Evolutionary conservation across 1,140 invertebrate genomes (phyloP), one percentile per base, ranked within the genome.

Genomic region (Neuroterus valhalla): DNA sequence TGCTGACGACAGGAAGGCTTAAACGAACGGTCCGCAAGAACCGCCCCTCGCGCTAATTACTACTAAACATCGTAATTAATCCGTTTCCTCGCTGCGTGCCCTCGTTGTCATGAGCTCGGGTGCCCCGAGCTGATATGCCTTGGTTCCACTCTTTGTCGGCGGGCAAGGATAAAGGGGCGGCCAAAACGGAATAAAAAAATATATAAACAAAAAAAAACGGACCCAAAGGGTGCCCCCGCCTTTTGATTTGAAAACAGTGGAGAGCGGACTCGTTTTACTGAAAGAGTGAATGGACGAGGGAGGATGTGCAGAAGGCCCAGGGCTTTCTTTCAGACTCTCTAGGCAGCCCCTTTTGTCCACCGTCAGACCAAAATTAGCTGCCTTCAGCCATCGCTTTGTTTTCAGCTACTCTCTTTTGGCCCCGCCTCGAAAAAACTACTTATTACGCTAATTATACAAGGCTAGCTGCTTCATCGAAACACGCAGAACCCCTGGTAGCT

Each of bases 371-470:
- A 82, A 86, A 87, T 87, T 87, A 87, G 85, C 86, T 84, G 85
- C 85, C 85, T 87, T 85, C 81, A 85, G 79, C 84, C 82, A 85
- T 82, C 86, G 83, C 84, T 85, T 87, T 87, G 86, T 86, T 86
- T 87, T 87, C 86, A 71, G 66, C 70, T 76, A 68, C 84, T 81
- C 80, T 78, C 81, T 79, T 68, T 71, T 71, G 81, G 72, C 77
- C 44, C 85, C 84, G 86, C 86, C 86, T 84, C 78, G 31, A 89
- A 89, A 89, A 89, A 88, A 88, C 88, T 87, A 87, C 86, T 89
- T 89, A 89, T 89, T 89, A 89, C 88, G 87, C 87, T 89, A 89
- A 88, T 89, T 88, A 89, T 89, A 89, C 88, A 84, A 86, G 84
- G 77, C 78, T 85, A 84, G 77, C 78, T 85, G 83, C 84, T 76